These are phyloP conservation scores for Branchellion lobata DNA, from an alignment of 2,888 invertebrate species.

Conservation along the genomic window DNA sequence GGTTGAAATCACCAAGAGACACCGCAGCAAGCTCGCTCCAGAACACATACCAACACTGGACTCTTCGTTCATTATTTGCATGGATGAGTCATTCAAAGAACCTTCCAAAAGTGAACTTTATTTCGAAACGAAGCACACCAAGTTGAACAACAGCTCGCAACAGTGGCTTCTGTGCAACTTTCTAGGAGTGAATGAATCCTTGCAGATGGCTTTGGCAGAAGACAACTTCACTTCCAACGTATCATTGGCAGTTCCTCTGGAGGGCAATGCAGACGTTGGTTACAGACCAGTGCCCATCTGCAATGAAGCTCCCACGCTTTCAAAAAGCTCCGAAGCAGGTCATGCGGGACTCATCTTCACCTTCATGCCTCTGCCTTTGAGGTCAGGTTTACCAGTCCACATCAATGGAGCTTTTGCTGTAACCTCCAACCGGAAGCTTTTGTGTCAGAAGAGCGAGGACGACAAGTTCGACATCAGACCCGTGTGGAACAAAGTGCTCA, in stretches of 20 bases:
- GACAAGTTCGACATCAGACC: conserved; percentile 54
- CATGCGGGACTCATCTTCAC: conserved; percentile 54
- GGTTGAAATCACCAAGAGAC: conserved; percentile 10
- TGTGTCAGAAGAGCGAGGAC: conserved; percentile 54
- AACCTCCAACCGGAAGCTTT: conserved; percentile 55
- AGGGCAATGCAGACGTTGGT: conserved; percentile 26
- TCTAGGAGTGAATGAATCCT: conserved; percentile 49
- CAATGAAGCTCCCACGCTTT: background rate
- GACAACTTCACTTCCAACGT: conserved; percentile 54
- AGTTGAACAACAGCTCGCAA: conserved; percentile 7
- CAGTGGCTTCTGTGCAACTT: conserved; percentile 49
- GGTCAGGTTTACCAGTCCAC: conserved; percentile 56
- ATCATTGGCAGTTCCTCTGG: conserved; percentile 54
- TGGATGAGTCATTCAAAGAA: background rate
- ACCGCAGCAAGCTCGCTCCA: conserved; percentile 1
- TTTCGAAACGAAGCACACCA: conserved; percentile 8
- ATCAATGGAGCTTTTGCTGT: conserved; percentile 58
- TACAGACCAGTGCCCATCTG: conserved; percentile 27
- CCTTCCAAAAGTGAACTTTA: conserved; percentile 13
- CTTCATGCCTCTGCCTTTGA: conserved; percentile 58
- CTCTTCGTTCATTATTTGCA: conserved; percentile 29
- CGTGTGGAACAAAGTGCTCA: conserved; percentile 55
- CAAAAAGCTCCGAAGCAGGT: background rate
- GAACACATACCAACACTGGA: conserved; percentile 26
- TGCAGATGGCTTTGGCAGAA: conserved; percentile 51